Conservation (phyloP, 1,140 invertebrate genomes). For the Macrocentrus cingulum region DNA sequence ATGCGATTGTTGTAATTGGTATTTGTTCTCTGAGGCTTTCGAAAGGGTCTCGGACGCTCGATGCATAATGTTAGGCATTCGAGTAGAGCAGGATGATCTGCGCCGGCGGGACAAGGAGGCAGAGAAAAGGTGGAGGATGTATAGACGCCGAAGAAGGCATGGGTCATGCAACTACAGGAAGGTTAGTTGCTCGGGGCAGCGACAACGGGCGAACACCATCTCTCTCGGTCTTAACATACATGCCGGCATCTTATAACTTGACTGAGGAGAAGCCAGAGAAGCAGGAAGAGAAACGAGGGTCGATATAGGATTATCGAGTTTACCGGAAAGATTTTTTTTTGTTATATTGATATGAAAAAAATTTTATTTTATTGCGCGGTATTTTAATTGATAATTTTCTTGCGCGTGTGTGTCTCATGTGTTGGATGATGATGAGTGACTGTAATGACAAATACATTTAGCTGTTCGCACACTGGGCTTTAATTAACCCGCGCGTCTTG, state of each 20-base stretch:
- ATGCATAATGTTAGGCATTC: neutral
- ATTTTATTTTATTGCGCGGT: too few relatives aligned
- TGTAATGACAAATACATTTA: neutral
- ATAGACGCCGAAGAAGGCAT: constrained; percentile 39
- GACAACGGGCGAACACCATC: constrained; percentile 53
- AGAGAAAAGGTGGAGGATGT: constrained; percentile 30
- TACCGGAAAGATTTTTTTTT: too few relatives aligned
- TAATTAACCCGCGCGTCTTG: constrained; percentile 33
- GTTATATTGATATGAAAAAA: too few relatives aligned
- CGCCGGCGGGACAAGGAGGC: constrained; percentile 9
- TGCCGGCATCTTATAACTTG: constrained; percentile 48
- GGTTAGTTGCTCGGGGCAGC: constrained; percentile 55
- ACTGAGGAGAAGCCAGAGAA: constrained; percentile 16
- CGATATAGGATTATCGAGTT: too few relatives aligned
- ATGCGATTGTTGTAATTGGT: neutral
- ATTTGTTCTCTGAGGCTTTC: constrained; percentile 10
- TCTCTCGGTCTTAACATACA: constrained; percentile 42
- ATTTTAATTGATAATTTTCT: too few relatives aligned
- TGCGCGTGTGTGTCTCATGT: too few relatives aligned
- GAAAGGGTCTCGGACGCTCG: neutral
- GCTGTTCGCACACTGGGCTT: constrained; percentile 21
- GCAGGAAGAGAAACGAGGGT: neutral
- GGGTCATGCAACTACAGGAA: constrained; percentile 56
- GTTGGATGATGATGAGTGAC: neutral
- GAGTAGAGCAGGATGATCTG: neutral